Base-by-base conservation (phyloP, 2,888 invertebrate species). In the Lucinisca nassula region DNA sequence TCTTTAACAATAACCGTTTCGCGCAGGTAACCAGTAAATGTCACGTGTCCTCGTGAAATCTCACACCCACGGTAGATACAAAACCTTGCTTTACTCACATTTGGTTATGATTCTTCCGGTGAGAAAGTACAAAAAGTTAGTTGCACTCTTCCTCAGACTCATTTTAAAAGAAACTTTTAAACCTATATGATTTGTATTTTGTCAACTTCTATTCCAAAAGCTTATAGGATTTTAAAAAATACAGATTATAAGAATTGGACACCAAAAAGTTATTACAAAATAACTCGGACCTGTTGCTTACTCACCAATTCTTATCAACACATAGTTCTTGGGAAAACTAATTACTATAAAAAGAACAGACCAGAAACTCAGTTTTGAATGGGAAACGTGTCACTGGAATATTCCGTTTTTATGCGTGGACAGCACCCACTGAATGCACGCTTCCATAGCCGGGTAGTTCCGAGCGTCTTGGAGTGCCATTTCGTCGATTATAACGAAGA, bases 401-500 rank as follows among this genome's bases (percentile, higher is more conserved):
- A 79, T 84, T 79, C 74, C 3, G 12, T 84, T 40, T 84, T 84
- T 79, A 84, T 84, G 84, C 74, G 35, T 14, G 84, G 84, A 74
- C 79, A 84, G 30, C 84, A 84, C 79, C 45, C 67, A 67, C 35
- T 21, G 35, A 21, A 67, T 17, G 1, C 67, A 67, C 35, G 35
- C 27, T 30, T 1, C 67, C 35, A 67, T 17, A 67, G 67, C 67
- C 32, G 61, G 61, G 61, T 61, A 61, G 61, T 61, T 10, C 27
- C 61, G 27, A 27, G 67, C 67, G 67, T 8, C 17, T 2, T 32
- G 17, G 67, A 30, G 35, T 12, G 67, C 8, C 21, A 67, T 24
- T 67, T 67, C 79, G 67, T 38, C 8, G 86, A 86, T 55, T 86
- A 45, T 55, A 86, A 70, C 72, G 86, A 86, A 58, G 86, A 86